A percentile compares a stretch with the other conserved stretches of the same genome.
These are phyloP conservation scores for Amblyraja radiata DNA, from an alignment of 2,797 vertebrate genomes.

Conservation along the genomic window DNA sequence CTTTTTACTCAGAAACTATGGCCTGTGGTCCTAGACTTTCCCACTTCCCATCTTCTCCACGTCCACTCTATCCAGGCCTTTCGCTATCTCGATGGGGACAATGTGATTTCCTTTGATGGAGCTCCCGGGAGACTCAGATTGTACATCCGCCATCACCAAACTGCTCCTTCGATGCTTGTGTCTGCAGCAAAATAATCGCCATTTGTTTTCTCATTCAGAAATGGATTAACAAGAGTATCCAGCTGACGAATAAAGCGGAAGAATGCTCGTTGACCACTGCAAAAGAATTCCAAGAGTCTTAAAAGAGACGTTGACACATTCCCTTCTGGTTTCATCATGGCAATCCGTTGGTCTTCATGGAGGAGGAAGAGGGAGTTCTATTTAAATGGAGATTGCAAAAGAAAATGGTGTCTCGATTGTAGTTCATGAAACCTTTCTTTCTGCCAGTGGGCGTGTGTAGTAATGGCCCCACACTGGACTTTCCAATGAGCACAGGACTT, in stretches of 20 bases:
- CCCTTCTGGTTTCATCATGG: background rate
- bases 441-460: no score
- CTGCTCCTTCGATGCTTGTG: background rate
- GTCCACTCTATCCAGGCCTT: no score
- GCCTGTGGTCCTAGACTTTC: no score
- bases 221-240: background rate
- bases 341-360: no score
- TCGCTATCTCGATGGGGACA: no score
- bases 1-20: no score
- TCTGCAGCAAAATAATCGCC: background rate
- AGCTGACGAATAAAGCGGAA: background rate
- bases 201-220: conserved; percentile 4
- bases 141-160: background rate
- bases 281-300: background rate
- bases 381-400: background rate
- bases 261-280: background rate
- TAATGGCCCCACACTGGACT: no score
- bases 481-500: background rate
- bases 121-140: background rate
- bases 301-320: background rate
- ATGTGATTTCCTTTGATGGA: no score
- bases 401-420: background rate
- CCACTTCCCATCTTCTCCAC: no score
- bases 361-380: background rate
- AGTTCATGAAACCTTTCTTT: background rate